Evolutionary conservation across 2,113 vertebrate genomes (phyloP).

Genomic region (Anhinga rufa): DNA sequence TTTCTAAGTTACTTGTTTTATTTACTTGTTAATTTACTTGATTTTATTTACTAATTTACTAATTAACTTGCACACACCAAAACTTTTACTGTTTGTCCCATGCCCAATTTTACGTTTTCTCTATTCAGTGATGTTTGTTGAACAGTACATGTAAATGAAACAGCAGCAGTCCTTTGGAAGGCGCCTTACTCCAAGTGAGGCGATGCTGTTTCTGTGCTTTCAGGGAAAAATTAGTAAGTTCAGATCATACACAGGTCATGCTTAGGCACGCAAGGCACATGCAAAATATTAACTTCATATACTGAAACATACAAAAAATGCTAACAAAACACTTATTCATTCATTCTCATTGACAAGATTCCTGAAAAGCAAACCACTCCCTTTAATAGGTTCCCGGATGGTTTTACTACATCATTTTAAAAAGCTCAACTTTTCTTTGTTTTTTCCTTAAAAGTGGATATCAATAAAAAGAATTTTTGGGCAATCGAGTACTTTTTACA

Average conservation of each 20-base stretch:
- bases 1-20: not conserved
- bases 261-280: accelerated
- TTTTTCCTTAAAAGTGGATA: not conserved
- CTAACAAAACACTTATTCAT: not conserved
- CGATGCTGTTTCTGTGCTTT: not conserved
- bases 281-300: not conserved
- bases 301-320: not conserved
- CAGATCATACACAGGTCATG: not conserved
- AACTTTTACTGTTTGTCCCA: not conserved
- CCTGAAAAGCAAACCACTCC: not conserved
- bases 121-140: not conserved
- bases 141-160: not conserved
- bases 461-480: not conserved
- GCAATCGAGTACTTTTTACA: not conserved
- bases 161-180: too few species aligned
- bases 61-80: not conserved
- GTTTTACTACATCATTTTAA: not conserved
- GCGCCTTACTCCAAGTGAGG: not conserved
- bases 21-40: not conserved
- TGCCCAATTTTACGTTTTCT: not conserved
- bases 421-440: not conserved
- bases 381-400: not conserved
- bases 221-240: not conserved
- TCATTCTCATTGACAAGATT: not conserved
- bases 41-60: not conserved